Percentiles rank a stretch among this genome's conserved stretches.
Conservation (phyloP, 2,888 invertebrate species). For the Tipula confusa region DNA sequence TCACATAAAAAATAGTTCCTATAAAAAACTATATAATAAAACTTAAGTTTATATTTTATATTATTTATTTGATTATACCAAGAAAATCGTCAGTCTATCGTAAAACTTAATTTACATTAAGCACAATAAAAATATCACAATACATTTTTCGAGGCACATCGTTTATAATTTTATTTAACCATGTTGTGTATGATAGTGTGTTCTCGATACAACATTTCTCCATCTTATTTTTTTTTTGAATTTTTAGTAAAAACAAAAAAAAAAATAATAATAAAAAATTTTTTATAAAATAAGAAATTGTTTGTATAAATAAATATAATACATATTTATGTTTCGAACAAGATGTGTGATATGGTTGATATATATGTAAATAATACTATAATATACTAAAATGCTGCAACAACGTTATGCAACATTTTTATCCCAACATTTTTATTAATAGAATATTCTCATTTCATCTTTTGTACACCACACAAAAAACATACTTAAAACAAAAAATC, state of each 20-base stretch:
- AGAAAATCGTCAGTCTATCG: background rate
- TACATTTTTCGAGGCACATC: background rate
- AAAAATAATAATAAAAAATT: background rate
- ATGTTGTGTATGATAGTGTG: background rate
- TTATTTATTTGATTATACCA: constrained; percentile 9
- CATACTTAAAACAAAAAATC: background rate
- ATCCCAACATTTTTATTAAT: background rate
- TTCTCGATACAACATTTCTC: background rate
- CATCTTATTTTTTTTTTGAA: background rate
- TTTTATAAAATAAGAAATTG: no score
- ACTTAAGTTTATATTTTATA: background rate
- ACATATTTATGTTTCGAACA: background rate
- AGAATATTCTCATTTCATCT: background rate
- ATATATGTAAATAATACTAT: background rate
- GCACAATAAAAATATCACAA: constrained; percentile 6
- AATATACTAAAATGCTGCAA: background rate
- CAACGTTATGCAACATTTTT: background rate
- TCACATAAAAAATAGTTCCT: background rate
- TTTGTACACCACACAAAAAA: background rate
- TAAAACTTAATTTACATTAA: background rate
- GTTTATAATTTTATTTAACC: background rate
- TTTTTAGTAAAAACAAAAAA: background rate
- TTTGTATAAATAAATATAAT: background rate
- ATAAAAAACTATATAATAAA: background rate
- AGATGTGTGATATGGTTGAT: background rate